Conservation (phyloP, 2,797 vertebrate species). For the Ptychadena robeensis region DNA sequence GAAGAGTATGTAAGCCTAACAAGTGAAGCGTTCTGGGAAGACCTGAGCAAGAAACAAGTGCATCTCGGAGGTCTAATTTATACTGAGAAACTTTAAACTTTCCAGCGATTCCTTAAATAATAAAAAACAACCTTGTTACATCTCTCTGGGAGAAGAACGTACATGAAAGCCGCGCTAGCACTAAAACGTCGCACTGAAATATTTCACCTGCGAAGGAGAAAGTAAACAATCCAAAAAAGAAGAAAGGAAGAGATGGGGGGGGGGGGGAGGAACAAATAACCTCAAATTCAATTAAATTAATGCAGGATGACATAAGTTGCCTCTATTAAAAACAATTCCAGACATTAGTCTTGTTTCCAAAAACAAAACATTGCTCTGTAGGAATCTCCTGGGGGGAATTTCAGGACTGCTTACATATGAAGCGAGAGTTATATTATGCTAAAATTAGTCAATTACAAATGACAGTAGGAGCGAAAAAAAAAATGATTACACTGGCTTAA, state of each 20-base stretch:
- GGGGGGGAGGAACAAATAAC: constrained; percentile 61
- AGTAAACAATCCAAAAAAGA: constrained; percentile 22
- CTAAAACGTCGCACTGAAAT: constrained; percentile 50
- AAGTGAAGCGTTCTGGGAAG: constrained; percentile 15
- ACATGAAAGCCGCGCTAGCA: constrained; percentile 52
- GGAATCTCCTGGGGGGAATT: constrained; percentile 48
- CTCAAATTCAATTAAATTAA: constrained; percentile 50
- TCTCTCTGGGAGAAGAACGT: constrained; percentile 48
- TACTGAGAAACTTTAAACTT: constrained; percentile 54
- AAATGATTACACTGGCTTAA: constrained; percentile 51
- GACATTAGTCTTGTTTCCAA: constrained; percentile 50
- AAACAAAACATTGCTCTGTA: constrained; percentile 49
- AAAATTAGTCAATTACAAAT: constrained; percentile 60
- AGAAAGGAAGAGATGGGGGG: neutral
- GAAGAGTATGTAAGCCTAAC: neutral
- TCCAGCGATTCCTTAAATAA: constrained; percentile 54
- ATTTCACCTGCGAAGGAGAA: constrained; percentile 63
- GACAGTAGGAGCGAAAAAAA: constrained; percentile 52
- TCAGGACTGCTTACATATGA: constrained; percentile 15
- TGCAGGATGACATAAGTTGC: constrained; percentile 47
- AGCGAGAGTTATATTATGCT: constrained; percentile 18
- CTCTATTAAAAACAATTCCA: constrained; percentile 34
- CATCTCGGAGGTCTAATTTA: constrained; percentile 58
- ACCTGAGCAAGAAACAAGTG: constrained; percentile 37
- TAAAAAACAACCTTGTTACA: constrained; percentile 62